phyloP scores from a whole-genome alignment of 2,113 vertebrate species.

The Trogon surrucura region DNA sequence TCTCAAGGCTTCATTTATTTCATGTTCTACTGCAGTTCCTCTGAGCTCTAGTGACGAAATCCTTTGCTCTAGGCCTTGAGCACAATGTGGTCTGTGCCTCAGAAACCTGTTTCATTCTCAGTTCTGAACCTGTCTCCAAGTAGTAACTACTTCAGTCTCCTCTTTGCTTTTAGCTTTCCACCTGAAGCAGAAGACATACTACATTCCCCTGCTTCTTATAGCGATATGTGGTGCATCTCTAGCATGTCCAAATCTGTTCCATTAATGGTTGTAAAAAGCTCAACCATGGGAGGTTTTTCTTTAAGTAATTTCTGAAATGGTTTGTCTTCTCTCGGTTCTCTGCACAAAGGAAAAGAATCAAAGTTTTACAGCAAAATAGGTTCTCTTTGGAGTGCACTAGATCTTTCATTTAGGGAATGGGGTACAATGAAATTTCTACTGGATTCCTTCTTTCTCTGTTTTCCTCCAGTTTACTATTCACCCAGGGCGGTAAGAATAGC shows the following conservation, averaged over 20 bases:
- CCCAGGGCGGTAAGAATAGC: not conserved
- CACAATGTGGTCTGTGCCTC: not conserved
- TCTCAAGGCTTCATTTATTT: not conserved
- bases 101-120: not conserved
- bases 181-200: not conserved
- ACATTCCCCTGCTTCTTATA: not conserved
- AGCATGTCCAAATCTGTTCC: not conserved
- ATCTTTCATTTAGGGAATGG: not conserved
- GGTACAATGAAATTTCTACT: not conserved
- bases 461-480: not conserved
- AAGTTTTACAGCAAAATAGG: not conserved
- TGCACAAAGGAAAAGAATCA: not conserved
- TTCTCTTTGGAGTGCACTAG: not conserved
- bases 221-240: not conserved
- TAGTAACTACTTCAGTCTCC: not conserved
- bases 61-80: not conserved
- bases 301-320: not conserved
- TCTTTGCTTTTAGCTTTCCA: not conserved
- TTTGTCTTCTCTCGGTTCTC: not conserved
- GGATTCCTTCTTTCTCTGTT: not conserved
- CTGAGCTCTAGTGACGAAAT: not conserved
- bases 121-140: not conserved
- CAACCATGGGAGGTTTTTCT: not conserved
- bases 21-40: not conserved
- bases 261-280: not conserved